Evolutionary conservation across 2,888 invertebrate species (phyloP).

Genomic region (Drosophila neotestacea): DNA sequence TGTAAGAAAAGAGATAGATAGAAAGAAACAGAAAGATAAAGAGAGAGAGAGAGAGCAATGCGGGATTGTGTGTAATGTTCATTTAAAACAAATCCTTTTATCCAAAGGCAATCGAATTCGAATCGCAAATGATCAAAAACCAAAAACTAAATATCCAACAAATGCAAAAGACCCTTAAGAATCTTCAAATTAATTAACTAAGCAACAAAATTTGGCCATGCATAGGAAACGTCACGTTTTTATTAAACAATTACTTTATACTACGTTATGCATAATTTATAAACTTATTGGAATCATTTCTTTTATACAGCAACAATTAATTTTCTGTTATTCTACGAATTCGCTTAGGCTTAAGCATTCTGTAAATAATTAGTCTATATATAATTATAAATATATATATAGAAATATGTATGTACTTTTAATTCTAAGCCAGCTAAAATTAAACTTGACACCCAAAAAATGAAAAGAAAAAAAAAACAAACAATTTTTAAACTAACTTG

Average conservation of each 20-base stretch:
- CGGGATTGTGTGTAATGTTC: constrained; percentile 72
- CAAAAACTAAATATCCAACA: constrained; percentile 62
- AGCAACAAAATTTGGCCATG: constrained; percentile 74
- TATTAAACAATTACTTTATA: constrained; percentile 23
- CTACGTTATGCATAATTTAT: constrained; percentile 37
- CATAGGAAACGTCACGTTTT: constrained; percentile 63
- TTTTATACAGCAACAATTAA: constrained; percentile 20
- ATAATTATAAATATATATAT: constrained; percentile 50
- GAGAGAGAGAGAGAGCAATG: constrained; percentile 25
- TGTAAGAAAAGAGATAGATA: constrained; percentile 31
- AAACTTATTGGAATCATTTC: constrained; percentile 34
- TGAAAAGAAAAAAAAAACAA: constrained; percentile 31
- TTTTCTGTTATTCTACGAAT: constrained; percentile 73
- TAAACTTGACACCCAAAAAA: constrained; percentile 47
- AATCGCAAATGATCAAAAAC: constrained; percentile 81
- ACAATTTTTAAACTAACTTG: constrained; percentile 72
- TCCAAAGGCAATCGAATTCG: constrained; percentile 76
- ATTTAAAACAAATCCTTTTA: constrained; percentile 65
- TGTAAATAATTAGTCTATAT: constrained; percentile 64
- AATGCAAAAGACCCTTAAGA: constrained; percentile 58
- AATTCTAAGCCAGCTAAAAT: constrained; percentile 40
- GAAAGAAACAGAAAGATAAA: constrained; percentile 9
- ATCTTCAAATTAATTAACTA: constrained; percentile 72
- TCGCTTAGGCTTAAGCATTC: constrained; percentile 68
- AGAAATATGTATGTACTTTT: constrained; percentile 47